Conservation (phyloP, 1,140 invertebrate genomes). For the Drosophila suzukii region DNA sequence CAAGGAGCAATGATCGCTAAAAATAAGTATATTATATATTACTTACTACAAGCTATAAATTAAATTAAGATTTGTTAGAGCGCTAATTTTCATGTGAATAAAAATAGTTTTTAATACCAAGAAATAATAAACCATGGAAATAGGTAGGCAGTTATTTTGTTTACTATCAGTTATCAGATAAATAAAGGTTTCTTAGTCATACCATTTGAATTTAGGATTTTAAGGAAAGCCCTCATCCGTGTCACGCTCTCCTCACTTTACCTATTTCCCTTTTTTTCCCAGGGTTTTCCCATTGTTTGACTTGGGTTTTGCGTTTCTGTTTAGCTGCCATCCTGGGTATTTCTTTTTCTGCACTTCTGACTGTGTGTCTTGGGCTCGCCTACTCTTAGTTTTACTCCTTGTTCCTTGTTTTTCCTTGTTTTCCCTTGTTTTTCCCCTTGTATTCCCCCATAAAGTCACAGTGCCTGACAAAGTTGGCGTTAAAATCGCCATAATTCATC, state of each 20-base stretch:
- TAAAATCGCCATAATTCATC: constrained; percentile 81
- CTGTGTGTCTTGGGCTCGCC: constrained; percentile 25
- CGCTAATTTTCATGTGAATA: too few species aligned
- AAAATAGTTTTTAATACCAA: too few species aligned
- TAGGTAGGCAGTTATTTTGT: too few species aligned
- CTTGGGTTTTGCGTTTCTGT: constrained; percentile 29
- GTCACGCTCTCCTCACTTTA: constrained; percentile 14
- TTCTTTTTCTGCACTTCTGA: constrained; percentile 41
- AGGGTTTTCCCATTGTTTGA: constrained; percentile 31
- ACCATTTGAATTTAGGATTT: too few species aligned
- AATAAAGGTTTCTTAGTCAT: too few species aligned
- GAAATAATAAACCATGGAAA: too few species aligned
- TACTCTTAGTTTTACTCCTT: constrained; percentile 8
- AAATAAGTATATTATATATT: too few species aligned
- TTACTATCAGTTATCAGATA: too few species aligned
- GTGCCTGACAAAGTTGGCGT: constrained; percentile 58
- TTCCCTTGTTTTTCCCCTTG: not conserved
- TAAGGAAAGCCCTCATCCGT: not conserved
- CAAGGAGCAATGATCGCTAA: too few species aligned
- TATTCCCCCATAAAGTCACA: not conserved
- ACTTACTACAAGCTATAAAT: too few species aligned
- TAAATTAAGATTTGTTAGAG: too few species aligned
- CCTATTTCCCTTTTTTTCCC: not conserved
- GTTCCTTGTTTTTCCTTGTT: not conserved
- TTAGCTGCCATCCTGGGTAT: constrained; percentile 29